Conservation (phyloP, 2,797 vertebrate genomes). For the Scyliorhinus canicula region DNA sequence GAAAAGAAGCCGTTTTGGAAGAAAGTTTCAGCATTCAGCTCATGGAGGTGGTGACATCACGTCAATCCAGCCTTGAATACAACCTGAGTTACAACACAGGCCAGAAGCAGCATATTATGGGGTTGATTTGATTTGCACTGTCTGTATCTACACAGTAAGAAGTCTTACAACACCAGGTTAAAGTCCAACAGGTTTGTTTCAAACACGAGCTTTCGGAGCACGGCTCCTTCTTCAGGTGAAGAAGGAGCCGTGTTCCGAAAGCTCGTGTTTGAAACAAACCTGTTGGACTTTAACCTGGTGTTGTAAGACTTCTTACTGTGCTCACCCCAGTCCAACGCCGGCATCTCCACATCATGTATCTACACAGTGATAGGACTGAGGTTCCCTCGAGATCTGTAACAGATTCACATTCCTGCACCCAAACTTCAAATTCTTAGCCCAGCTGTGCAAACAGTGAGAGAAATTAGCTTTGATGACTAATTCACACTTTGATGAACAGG, state of each 20-base stretch:
- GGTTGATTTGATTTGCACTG: not conserved
- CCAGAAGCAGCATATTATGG: not conserved
- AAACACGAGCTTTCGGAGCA: too few species aligned
- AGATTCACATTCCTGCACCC: not conserved
- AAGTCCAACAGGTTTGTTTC: too few species aligned
- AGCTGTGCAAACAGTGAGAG: not conserved
- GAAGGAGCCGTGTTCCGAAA: too few species aligned
- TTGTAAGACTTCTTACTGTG: too few species aligned
- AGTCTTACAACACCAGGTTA: too few species aligned
- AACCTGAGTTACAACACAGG: too few species aligned
- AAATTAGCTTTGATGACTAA: not conserved
- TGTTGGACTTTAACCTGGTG: too few species aligned
- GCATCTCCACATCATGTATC: too few species aligned
- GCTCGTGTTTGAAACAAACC: too few species aligned
- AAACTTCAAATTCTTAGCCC: not conserved
- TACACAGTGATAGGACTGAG: too few species aligned
- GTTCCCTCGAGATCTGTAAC: not conserved
- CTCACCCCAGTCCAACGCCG: too few species aligned
- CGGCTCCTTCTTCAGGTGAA: too few species aligned
- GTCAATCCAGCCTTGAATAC: not conserved
- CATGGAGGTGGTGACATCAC: not conserved
- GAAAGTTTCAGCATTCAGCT: not conserved
- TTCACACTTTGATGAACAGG: not conserved
- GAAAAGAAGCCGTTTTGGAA: not conserved
- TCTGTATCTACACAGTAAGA: not conserved